These are phyloP conservation scores for Hypsibius dujardini DNA, from an alignment of 1,140 invertebrate genomes.

Conservation along the genomic window DNA sequence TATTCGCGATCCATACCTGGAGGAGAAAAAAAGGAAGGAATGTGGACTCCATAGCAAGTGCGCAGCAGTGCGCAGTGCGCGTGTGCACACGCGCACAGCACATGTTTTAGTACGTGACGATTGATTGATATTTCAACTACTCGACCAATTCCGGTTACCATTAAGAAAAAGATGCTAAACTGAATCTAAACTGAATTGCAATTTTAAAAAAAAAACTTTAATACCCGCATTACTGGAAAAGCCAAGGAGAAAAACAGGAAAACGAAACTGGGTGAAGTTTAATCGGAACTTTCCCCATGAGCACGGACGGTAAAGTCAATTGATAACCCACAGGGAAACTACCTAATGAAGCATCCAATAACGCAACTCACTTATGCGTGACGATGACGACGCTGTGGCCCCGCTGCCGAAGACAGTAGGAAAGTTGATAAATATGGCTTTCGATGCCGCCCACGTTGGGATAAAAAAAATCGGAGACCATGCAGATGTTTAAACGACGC, in stretches of 20 bases:
- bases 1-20: conserved; percentile 54
- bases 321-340: too few relatives aligned
- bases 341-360: too few relatives aligned
- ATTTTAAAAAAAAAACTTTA: too few relatives aligned
- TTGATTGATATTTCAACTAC: background rate
- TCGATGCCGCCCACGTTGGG: conserved; percentile 98
- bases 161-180: too few relatives aligned
- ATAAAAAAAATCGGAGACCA: conserved; percentile 98
- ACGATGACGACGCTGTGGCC: conserved; percentile 89
- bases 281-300: too few relatives aligned
- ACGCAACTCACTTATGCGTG: conserved; percentile 49
- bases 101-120: background rate
- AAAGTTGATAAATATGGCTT: conserved; percentile 92
- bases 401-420: conserved; percentile 69
- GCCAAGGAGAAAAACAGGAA: too few relatives aligned
- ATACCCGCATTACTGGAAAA: too few relatives aligned
- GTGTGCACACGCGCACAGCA: background rate
- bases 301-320: too few relatives aligned
- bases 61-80: background rate
- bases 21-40: background rate
- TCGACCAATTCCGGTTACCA: too few relatives aligned
- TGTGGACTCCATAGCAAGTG: conserved; percentile 1
- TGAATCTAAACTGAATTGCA: too few relatives aligned
- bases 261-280: too few relatives aligned
- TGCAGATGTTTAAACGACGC: conserved; percentile 39